Evolutionary conservation across 2,888 invertebrate genomes (phyloP).

Genomic region (Peribatodes rhomboidaria): DNA sequence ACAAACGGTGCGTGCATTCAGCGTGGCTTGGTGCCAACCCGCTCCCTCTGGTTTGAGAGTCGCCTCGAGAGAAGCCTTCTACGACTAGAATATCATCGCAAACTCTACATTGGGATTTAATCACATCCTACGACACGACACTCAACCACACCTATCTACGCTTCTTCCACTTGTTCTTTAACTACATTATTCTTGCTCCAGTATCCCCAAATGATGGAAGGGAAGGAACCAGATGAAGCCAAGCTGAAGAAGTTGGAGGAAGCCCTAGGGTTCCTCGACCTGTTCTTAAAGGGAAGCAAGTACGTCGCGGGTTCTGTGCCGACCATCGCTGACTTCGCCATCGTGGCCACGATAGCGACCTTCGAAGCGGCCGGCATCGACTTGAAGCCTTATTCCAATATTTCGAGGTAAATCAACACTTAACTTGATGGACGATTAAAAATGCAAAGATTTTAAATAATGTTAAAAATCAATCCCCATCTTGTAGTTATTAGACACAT

Average conservation of each 20-base stretch:
- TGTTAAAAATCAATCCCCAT: too few species aligned
- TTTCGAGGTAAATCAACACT: background rate
- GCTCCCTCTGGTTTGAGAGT: too few species aligned
- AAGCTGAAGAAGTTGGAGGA: conserved; percentile 88
- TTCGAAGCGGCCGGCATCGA: conserved; percentile 81
- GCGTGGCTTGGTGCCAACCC: too few species aligned
- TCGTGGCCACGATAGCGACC: conserved; percentile 89
- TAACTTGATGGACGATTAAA: background rate
- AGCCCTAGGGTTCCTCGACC: conserved; percentile 88
- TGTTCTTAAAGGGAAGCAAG: conserved; percentile 87
- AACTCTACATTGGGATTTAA: too few species aligned
- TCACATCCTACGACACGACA: too few species aligned
- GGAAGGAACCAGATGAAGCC: conserved; percentile 84
- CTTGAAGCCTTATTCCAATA: background rate
- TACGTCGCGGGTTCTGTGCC: conserved; percentile 89
- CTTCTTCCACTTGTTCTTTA: too few species aligned
- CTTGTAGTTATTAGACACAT: too few species aligned
- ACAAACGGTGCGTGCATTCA: too few species aligned
- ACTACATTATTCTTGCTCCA: conserved; percentile 50
- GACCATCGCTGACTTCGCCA: conserved; percentile 90
- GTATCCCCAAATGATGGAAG: conserved; percentile 86
- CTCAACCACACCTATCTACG: too few species aligned
- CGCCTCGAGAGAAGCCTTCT: too few species aligned
- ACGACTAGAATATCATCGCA: too few species aligned
- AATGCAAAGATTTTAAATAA: too few species aligned